These are phyloP conservation scores for Exocentrus adspersus DNA, from an alignment of 2,888 invertebrate species.

Conservation along the genomic window DNA sequence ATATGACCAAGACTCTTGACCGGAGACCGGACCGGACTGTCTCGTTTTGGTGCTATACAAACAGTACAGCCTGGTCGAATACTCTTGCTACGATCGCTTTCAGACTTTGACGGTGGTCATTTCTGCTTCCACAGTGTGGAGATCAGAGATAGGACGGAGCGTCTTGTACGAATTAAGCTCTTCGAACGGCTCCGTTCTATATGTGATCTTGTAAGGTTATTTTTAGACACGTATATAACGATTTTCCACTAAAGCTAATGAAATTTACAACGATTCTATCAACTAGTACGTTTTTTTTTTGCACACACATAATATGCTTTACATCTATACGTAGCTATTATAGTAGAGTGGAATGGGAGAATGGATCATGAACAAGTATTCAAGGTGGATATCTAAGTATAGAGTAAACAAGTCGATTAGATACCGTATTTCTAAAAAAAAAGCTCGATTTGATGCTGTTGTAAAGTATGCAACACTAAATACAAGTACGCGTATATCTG, in stretches of 20 bases:
- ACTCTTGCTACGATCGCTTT: neutral
- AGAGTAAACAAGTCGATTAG: too few relatives aligned
- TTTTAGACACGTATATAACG: constrained; percentile 29
- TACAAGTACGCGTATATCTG: too few relatives aligned
- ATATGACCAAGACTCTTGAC: constrained; percentile 32
- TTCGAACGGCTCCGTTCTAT: constrained; percentile 28
- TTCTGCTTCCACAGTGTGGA: constrained; percentile 33
- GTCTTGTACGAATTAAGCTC: constrained; percentile 4
- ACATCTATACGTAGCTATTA: constrained; percentile 31
- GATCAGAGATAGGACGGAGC: constrained; percentile 32
- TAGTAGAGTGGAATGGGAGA: constrained; percentile 11
- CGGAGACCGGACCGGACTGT: neutral
- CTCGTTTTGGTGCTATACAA: too few relatives aligned
- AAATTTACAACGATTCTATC: constrained; percentile 45
- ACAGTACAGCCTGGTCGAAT: too few relatives aligned
- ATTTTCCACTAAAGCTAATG: constrained; percentile 40
- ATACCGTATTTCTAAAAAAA: too few relatives aligned
- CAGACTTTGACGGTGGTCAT: constrained; percentile 25
- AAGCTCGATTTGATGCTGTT: too few relatives aligned
- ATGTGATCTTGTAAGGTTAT: constrained; percentile 29
- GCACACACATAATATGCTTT: constrained; percentile 33
- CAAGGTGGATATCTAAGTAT: too few relatives aligned
- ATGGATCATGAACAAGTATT: constrained; percentile 14
- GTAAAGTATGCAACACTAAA: too few relatives aligned
- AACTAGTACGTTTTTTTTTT: constrained; percentile 40